Percentiles rank a stretch among this genome's conserved stretches.
These are phyloP conservation scores for Garrulus glandarius DNA, from an alignment of 2,797 vertebrate species.

Conservation along the genomic window DNA sequence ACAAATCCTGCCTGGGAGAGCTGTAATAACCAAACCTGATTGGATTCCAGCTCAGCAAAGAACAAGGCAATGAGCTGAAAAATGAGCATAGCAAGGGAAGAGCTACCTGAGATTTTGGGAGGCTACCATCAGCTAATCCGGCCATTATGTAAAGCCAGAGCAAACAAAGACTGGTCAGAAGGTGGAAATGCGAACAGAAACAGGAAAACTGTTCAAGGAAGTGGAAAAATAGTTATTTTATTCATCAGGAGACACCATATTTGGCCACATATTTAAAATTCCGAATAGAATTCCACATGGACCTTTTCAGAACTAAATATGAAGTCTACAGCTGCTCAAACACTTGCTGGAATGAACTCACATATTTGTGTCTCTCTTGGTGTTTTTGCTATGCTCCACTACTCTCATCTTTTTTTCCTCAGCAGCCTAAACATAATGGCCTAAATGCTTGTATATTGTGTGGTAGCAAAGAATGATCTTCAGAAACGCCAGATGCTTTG, in stretches of 20 bases:
- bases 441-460: neutral
- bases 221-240: neutral
- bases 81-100: neutral
- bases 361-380: neutral
- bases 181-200: neutral
- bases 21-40: neutral
- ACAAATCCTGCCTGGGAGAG: neutral
- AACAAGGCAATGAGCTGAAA: neutral
- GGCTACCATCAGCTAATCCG: neutral
- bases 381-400: neutral
- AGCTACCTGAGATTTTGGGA: neutral
- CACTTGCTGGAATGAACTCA: slow-evolving; percentile 12
- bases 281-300: neutral
- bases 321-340: slow-evolving; percentile 13
- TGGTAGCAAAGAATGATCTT: neutral
- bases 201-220: neutral
- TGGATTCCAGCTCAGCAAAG: neutral
- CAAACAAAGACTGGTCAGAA: neutral
- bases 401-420: neutral
- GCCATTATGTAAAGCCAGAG: neutral
- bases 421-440: neutral
- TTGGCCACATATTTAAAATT: slow-evolving; percentile 1
- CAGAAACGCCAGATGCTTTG: neutral
- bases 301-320: slow-evolving; percentile 11
- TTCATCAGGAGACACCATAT: neutral